Conservation (phyloP, 2,888 invertebrate genomes). For the Drosophila lacicola region DNA sequence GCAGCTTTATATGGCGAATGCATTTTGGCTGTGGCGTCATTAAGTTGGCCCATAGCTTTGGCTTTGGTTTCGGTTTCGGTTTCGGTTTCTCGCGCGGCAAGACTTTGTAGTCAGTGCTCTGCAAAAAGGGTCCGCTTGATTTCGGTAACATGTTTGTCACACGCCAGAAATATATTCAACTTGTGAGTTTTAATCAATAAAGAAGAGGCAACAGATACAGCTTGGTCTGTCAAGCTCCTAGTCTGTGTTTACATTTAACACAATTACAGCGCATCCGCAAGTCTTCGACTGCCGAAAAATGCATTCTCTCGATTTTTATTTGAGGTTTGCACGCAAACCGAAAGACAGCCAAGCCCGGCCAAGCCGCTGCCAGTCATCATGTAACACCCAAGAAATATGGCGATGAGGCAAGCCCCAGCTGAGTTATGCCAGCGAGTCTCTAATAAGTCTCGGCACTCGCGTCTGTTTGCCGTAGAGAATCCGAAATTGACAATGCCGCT, state of each 20-base stretch:
- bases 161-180: too few relatives aligned
- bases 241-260: not conserved
- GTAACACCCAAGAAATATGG: slow-evolving; percentile 72
- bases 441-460: slow-evolving; percentile 50
- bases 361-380: slow-evolving; percentile 58
- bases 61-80: slow-evolving; percentile 6
- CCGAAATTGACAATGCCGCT: slow-evolving; percentile 72
- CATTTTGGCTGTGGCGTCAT: slow-evolving; percentile 64
- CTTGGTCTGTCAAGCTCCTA: not conserved
- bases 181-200: too few relatives aligned
- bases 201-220: not conserved
- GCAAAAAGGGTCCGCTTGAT: not conserved
- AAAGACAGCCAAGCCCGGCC: slow-evolving; percentile 13
- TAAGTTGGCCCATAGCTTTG: slow-evolving; percentile 36
- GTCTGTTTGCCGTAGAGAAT: slow-evolving; percentile 47
- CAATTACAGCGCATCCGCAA: slow-evolving; percentile 27
- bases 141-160: too few relatives aligned
- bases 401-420: slow-evolving; percentile 68
- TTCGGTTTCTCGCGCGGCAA: slow-evolving; percentile 37
- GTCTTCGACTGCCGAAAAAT: slow-evolving; percentile 4
- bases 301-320: slow-evolving; percentile 42
- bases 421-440: slow-evolving; percentile 54
- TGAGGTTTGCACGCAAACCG: slow-evolving; percentile 61
- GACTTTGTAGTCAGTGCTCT: slow-evolving; percentile 21
- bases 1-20: slow-evolving; percentile 55